Evolutionary conservation across 2,113 vertebrate species (phyloP).

Genomic region (Himantopus leucocephalus): DNA sequence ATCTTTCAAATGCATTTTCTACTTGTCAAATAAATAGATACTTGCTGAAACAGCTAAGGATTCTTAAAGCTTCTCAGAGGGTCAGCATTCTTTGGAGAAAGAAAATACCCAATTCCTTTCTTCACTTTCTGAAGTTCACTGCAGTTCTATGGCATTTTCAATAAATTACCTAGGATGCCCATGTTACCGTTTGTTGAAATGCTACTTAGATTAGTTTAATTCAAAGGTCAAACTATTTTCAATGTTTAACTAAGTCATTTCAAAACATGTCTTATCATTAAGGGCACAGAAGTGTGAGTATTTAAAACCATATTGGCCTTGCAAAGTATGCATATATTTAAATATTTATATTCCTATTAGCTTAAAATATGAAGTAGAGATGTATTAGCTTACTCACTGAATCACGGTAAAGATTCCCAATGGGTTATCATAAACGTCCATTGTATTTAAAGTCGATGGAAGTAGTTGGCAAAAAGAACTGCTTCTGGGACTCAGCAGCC

Average conservation of each 20-base stretch:
- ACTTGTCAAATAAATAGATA: not conserved
- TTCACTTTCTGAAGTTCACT: not conserved
- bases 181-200: not conserved
- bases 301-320: constrained; percentile 27
- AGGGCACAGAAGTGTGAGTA: not conserved
- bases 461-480: not conserved
- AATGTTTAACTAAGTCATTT: constrained; percentile 35
- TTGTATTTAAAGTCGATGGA: constrained; percentile 48
- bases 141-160: constrained; percentile 18
- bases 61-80: not conserved
- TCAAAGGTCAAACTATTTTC: constrained; percentile 52
- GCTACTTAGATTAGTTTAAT: constrained; percentile 40
- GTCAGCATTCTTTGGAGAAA: not conserved
- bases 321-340: constrained; percentile 37
- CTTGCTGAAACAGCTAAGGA: not conserved
- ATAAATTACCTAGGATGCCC: not conserved
- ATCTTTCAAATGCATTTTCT: not conserved
- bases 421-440: constrained; percentile 77
- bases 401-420: constrained; percentile 85
- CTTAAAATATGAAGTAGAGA: constrained; percentile 11
- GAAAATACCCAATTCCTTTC: not conserved
- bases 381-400: constrained; percentile 80
- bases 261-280: constrained; percentile 20
- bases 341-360: constrained; percentile 37
- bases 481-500: constrained; percentile 12